These are phyloP conservation scores for Agrotis clavis DNA, from an alignment of 2,888 invertebrate genomes.

Conservation along the genomic window DNA sequence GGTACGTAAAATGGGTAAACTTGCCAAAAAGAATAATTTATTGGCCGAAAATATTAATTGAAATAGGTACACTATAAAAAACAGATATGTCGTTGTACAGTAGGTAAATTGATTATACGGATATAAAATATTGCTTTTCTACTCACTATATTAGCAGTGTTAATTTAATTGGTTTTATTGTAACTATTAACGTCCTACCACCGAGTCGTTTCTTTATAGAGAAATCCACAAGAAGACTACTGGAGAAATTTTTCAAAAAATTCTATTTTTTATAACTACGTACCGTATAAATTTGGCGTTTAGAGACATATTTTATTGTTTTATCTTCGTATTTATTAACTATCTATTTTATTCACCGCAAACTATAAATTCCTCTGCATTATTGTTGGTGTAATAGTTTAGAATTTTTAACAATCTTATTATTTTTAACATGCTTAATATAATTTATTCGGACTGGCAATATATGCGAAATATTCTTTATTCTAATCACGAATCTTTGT, in stretches of 20 bases:
- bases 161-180: conserved; percentile 77
- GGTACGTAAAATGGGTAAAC: conserved; percentile 70
- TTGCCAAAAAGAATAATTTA: conserved; percentile 77
- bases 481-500: conserved; percentile 56
- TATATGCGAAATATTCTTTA: conserved; percentile 49
- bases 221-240: conserved; percentile 84
- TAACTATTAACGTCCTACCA: conserved; percentile 80
- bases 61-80: conserved; percentile 84
- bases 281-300: conserved; percentile 88
- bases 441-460: conserved; percentile 65
- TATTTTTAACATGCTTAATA: conserved; percentile 59
- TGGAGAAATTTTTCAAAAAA: conserved; percentile 85
- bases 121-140: conserved; percentile 87
- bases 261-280: conserved; percentile 82
- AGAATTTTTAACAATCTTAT: conserved; percentile 65
- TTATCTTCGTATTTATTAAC: conserved; percentile 78
- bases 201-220: conserved; percentile 74
- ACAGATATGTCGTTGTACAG: conserved; percentile 88
- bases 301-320: conserved; percentile 84
- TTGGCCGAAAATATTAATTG: conserved; percentile 75
- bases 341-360: conserved; percentile 81
- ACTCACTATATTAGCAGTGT: conserved; percentile 85
- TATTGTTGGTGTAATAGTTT: conserved; percentile 78
- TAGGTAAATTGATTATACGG: conserved; percentile 80
- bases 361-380: conserved; percentile 88